Conservation (phyloP, 2,113 vertebrate genomes). For the Strigops habroptila region DNA sequence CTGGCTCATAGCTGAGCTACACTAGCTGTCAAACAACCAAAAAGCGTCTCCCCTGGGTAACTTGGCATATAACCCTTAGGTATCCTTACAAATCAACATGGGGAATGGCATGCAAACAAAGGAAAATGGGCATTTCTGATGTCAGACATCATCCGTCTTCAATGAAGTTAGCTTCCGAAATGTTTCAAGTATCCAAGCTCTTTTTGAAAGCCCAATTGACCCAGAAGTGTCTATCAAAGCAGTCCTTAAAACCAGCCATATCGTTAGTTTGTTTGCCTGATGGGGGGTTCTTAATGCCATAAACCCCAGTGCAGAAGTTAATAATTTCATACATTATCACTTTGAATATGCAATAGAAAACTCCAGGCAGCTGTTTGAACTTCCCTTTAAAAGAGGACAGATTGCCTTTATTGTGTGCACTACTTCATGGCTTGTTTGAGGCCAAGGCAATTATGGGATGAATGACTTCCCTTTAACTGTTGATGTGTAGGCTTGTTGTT, state of each 20-base stretch:
- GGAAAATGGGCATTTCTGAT: constrained; percentile 63
- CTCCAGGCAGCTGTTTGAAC: constrained; percentile 87
- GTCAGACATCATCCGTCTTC: constrained; percentile 65
- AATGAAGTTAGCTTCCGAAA: constrained; percentile 65
- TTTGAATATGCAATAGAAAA: constrained; percentile 83
- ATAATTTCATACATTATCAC: constrained; percentile 69
- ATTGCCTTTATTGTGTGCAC: constrained; percentile 85
- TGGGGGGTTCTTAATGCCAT: constrained; percentile 53
- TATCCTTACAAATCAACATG: constrained; percentile 62
- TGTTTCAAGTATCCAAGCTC: constrained; percentile 42
- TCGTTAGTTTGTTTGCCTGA: constrained; percentile 58
- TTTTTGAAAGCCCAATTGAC: constrained; percentile 65
- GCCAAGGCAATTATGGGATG: constrained; percentile 89
- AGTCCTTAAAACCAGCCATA: constrained; percentile 40
- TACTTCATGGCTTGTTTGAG: constrained; percentile 83
- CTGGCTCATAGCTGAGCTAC: constrained; percentile 7
- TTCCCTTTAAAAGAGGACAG: constrained; percentile 70
- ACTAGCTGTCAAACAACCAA: constrained; percentile 27
- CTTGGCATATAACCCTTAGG: constrained; percentile 55
- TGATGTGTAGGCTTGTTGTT: constrained; percentile 68
- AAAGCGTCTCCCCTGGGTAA: constrained; percentile 51
- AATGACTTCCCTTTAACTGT: constrained; percentile 86
- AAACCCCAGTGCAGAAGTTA: constrained; percentile 66
- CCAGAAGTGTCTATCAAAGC: constrained; percentile 60
- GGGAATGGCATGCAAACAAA: constrained; percentile 55